Conservation (phyloP, 1,140 invertebrate genomes). For the Aradophagus sp. region DNA sequence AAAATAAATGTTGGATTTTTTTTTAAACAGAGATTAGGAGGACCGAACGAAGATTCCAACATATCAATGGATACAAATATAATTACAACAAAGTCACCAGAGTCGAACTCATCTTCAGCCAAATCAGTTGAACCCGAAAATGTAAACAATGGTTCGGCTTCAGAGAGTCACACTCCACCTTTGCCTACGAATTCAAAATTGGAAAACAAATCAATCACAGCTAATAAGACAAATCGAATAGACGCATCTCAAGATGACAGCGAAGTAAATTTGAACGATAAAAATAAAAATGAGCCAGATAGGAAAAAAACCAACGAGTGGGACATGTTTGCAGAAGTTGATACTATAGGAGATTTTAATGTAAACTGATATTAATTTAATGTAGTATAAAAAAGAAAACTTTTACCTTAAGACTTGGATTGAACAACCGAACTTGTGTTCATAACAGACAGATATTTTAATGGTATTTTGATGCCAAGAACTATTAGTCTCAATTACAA, state of each 20-base stretch:
- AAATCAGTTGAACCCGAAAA: slow-evolving; percentile 62
- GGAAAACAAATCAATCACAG: slow-evolving; percentile 63
- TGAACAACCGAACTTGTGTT: no score
- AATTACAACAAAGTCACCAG: slow-evolving; percentile 60
- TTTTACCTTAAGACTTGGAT: no score
- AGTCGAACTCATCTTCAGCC: slow-evolving; percentile 62
- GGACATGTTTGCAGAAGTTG: slow-evolving; percentile 93
- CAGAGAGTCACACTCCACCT: slow-evolving; percentile 72
- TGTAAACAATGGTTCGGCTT: slow-evolving; percentile 69
- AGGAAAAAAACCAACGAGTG: slow-evolving; percentile 78
- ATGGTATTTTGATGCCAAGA: no score
- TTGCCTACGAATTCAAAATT: slow-evolving; percentile 66
- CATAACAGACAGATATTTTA: no score
- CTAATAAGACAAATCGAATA: no score
- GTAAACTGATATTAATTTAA: no score
- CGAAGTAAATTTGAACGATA: no score
- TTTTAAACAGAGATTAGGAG: slow-evolving; percentile 75
- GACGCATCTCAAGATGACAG: slow-evolving; percentile 57
- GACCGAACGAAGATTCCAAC: slow-evolving; percentile 79
- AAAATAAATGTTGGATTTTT: background rate
- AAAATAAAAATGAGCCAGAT: slow-evolving; percentile 65
- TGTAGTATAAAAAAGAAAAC: no score
- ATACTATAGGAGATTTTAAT: slow-evolving; percentile 89
- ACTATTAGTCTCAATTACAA: no score
- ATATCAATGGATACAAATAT: slow-evolving; percentile 68